A percentile compares a stretch with the other conserved stretches of the same genome.
phyloP scores from a whole-genome alignment of 2,888 invertebrate species.

The Spisula subtruncata region DNA sequence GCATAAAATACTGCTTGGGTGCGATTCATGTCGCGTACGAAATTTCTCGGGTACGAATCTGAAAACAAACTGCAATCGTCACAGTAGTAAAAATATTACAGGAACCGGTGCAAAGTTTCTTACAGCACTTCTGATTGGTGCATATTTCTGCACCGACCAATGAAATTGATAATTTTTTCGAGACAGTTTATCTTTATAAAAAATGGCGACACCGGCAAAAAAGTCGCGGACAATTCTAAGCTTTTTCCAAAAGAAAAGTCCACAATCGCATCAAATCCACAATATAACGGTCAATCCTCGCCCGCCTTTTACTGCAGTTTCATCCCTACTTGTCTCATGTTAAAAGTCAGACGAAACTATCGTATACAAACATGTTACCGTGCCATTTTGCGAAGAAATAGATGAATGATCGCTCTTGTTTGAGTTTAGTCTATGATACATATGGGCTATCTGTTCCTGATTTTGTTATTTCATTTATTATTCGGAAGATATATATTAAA shows the following conservation, averaged over 20 bases:
- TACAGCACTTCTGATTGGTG: not conserved
- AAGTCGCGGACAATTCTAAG: not conserved
- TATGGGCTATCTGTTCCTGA: no score
- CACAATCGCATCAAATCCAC: not conserved
- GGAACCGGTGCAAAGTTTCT: not conserved
- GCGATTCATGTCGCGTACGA: not conserved
- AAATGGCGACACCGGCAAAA: constrained; percentile 14
- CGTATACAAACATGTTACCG: not conserved
- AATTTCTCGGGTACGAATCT: constrained; percentile 1
- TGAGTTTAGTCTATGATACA: no score
- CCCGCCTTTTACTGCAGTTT: not conserved
- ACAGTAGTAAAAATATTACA: not conserved
- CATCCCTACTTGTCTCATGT: not conserved
- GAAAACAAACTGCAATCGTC: constrained; percentile 1
- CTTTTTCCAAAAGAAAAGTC: not conserved
- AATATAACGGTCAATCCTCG: not conserved
- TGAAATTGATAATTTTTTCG: constrained; percentile 1
- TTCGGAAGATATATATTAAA: constrained; percentile 1
- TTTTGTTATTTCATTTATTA: not conserved
- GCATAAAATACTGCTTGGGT: constrained; percentile 1
- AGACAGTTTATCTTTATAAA: constrained; percentile 7
- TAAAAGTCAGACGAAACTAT: not conserved
- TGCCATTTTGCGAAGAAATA: no score
- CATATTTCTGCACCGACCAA: not conserved
- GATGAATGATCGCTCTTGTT: no score